These are phyloP conservation scores for Diplolepis rosae DNA, from an alignment of 2,888 invertebrate genomes.

Conservation along the genomic window DNA sequence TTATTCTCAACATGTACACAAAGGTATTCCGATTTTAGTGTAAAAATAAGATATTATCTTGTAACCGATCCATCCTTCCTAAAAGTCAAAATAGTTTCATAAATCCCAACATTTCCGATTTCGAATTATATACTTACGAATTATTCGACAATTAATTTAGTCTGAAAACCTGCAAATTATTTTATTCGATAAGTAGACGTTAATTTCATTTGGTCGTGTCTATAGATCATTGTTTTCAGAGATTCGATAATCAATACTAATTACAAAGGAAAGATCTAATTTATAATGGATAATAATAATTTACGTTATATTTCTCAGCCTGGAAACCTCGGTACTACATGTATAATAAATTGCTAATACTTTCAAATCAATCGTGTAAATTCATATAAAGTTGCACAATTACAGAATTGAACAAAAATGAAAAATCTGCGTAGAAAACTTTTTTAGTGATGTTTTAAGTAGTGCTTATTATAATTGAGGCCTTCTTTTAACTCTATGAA, in stretches of 20 bases:
- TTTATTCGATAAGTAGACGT: background rate
- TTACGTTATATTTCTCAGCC: background rate
- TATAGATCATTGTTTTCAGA: background rate
- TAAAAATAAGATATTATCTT: no score
- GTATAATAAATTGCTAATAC: constrained; percentile 11
- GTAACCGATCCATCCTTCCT: background rate
- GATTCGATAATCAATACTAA: background rate
- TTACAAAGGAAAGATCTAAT: background rate
- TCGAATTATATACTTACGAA: background rate
- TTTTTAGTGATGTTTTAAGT: background rate
- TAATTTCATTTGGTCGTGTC: background rate
- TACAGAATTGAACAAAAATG: background rate
- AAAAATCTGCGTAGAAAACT: constrained; percentile 2
- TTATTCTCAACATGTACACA: background rate
- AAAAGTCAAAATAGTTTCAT: background rate
- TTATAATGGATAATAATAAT: background rate
- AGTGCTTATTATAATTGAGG: background rate
- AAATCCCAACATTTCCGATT: background rate
- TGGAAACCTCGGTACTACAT: background rate
- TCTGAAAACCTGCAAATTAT: background rate
- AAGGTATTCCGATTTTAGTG: no score
- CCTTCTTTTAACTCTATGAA: constrained; percentile 9
- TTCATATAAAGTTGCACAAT: background rate
- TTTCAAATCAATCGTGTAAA: constrained; percentile 20
- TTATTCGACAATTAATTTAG: no score